Base-by-base conservation (phyloP, 1,140 invertebrate species). In the Whitmania pigra region DNA sequence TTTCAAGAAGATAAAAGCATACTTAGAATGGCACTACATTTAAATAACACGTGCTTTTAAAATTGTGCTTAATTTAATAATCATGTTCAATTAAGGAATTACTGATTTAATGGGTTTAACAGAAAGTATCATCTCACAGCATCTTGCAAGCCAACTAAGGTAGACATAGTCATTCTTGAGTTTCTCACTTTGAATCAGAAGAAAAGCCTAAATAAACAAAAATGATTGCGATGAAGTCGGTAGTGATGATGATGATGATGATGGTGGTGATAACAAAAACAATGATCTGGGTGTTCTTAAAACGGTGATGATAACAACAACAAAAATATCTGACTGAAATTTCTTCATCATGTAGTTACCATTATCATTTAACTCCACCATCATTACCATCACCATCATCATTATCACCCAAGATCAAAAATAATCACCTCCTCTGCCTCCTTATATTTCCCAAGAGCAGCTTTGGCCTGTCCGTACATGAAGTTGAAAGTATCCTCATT, bases 401-500 rank as follows among this genome's bases (percentile, higher is more conserved):
- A 63, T 63, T 13, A 63, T 57, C 54, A 57, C 9, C 54, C 20
- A 20, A 3, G 25, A 4, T 9, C 20, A 20, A 9, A n/a, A 20
- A 57, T 63, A 2, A 63, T 63, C 57, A 83, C 81, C 75, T 97
- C 93, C 80, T 98, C 94, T 0, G 94, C 94, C 82, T 97, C 94
- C 77, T 90, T 90, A 79, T 89, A 98, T 75, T 93, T 91, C 0
- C 93, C 92, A 0, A 90, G 88, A 18, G 92, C 91, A 63, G 90
- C 88, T 83, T 96, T 94, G 0, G 94, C 92, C 87, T 90, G 95
- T 11, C 89, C 94, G 80, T 94, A 97, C 82, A 98, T 97, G 76
- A 94, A 98, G 80, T 97, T 98, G 79, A 98, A 99, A 0, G 88
- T 88, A 78, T 99, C 95, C 81, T 99, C 93, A 83, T 90, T 93